Percentiles rank a stretch among this genome's conserved stretches.
Evolutionary conservation across 2,888 invertebrate species (phyloP).

Genomic region (Diaphora mendica): DNA sequence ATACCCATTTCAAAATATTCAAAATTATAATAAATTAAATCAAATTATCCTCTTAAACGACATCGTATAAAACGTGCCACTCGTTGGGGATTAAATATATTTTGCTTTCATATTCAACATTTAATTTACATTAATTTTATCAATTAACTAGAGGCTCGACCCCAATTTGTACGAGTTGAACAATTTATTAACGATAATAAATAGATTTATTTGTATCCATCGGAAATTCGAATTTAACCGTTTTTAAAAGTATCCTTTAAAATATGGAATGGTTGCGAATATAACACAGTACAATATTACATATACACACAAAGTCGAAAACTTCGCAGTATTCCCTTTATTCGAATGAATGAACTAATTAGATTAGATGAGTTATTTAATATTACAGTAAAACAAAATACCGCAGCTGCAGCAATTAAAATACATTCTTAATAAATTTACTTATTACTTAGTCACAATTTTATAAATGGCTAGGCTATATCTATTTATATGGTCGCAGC

Average conservation of each 20-base stretch:
- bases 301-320: not conserved
- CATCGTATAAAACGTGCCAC: conserved; percentile 12
- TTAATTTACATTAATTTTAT: conserved; percentile 46
- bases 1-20: not conserved
- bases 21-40: not conserved
- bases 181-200: not conserved
- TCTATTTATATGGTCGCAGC: not conserved
- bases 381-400: not conserved
- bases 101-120: conserved; percentile 49
- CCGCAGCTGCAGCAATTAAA: not conserved
- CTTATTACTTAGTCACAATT: not conserved
- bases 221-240: not conserved
- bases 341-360: not conserved
- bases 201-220: not conserved
- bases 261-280: not conserved
- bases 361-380: not conserved
- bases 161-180: conserved; percentile 13
- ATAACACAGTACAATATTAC: too few species aligned
- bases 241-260: not conserved
- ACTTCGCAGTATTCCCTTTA: not conserved
- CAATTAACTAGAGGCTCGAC: conserved; percentile 45
- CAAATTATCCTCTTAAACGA: not conserved
- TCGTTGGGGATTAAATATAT: conserved; percentile 36
- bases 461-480: not conserved
- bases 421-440: not conserved